Conservation (phyloP, 2,797 vertebrate species). For the Ceryle rudis region DNA sequence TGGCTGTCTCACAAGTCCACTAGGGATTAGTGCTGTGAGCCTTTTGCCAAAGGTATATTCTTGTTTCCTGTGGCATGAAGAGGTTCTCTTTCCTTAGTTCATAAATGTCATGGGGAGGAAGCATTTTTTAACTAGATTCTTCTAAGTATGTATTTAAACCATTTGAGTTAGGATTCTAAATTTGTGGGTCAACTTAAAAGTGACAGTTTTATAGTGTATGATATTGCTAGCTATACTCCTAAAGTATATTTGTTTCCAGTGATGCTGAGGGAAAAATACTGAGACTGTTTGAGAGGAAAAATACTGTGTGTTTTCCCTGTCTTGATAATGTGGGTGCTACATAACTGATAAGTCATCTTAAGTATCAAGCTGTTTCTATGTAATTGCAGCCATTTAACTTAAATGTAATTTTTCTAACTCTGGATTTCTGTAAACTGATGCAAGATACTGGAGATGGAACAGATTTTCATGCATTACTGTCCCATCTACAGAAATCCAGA, state of each 20-base stretch:
- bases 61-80: background rate
- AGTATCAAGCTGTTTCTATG: background rate
- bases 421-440: background rate
- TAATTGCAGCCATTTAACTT: background rate
- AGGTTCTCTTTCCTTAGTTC: background rate
- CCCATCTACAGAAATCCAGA: background rate
- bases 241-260: background rate
- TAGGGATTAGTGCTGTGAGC: background rate
- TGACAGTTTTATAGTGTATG: background rate
- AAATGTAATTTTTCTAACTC: background rate
- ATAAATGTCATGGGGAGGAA: background rate
- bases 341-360: background rate
- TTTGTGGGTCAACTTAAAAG: background rate
- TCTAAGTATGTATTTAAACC: background rate
- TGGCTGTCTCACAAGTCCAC: background rate
- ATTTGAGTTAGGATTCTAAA: background rate
- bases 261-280: background rate
- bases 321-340: background rate
- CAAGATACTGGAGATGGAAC: background rate
- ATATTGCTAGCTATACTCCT: background rate
- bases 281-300: background rate
- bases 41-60: background rate
- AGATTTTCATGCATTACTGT: background rate
- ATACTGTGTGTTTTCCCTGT: background rate
- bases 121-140: background rate